A percentile compares a stretch with the other conserved stretches of the same genome.
Evolutionary conservation across 1,140 invertebrate species (phyloP).

Genomic region (Microplitis demolitor): DNA sequence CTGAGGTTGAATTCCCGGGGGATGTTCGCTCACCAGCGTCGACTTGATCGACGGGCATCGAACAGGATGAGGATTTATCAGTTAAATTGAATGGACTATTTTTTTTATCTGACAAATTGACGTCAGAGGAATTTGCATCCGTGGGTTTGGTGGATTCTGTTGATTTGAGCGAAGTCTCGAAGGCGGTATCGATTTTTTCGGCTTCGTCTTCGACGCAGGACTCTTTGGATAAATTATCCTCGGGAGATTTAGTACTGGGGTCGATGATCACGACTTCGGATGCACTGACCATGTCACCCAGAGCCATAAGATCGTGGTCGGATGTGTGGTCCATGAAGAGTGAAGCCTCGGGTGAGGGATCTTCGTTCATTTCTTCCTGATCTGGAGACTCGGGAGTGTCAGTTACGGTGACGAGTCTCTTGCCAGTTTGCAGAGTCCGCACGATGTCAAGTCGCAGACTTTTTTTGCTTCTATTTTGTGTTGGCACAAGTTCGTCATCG

Average conservation of each 20-base stretch:
- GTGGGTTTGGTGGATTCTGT: background rate
- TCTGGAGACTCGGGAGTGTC: conserved; percentile 65
- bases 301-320: conserved; percentile 56
- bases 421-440: conserved; percentile 43
- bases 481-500: conserved; percentile 48
- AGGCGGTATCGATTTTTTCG: conserved; percentile 55
- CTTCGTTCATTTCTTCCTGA: conserved; percentile 58
- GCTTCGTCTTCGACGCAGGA: conserved; percentile 67
- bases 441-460: conserved; percentile 51
- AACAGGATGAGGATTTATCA: too few species aligned
- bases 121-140: too few species aligned
- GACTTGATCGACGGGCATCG: too few species aligned
- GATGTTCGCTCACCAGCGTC: too few species aligned
- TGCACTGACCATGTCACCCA: conserved; percentile 54
- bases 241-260: conserved; percentile 64
- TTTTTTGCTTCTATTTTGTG: conserved; percentile 52
- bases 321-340: conserved; percentile 51
- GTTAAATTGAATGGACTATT: too few species aligned
- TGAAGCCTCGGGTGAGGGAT: conserved; percentile 53
- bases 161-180: background rate
- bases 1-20: too few species aligned
- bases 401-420: conserved; percentile 50
- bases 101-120: too few species aligned
- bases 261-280: conserved; percentile 69
- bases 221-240: conserved; percentile 67